A percentile compares a stretch with the other conserved stretches of the same genome.
Conservation (phyloP, 2,888 invertebrate genomes). For the Cantharis rufa region DNA sequence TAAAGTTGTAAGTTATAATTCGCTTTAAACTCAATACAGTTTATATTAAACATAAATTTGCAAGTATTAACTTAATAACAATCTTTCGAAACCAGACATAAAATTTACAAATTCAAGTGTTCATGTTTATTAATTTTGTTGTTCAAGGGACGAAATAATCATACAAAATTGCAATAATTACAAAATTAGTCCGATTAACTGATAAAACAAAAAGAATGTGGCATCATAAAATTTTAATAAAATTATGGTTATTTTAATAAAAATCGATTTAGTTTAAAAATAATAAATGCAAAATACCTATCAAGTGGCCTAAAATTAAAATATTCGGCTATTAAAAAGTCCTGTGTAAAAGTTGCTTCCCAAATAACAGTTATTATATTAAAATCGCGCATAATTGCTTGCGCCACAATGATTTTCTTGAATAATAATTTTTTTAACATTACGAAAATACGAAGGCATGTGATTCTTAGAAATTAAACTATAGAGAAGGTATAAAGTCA, state of each 20-base stretch:
- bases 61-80: neutral
- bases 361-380: slow-evolving; percentile 22
- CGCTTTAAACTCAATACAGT: neutral
- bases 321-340: slow-evolving; percentile 8
- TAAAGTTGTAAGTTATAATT: neutral
- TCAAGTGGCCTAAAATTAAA: slow-evolving; percentile 2
- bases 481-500: neutral
- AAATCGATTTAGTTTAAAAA: slow-evolving; percentile 14
- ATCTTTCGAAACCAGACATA: neutral
- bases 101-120: neutral
- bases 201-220: neutral
- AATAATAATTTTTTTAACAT: slow-evolving; percentile 12
- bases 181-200: neutral
- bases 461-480: slow-evolving; percentile 1
- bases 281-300: slow-evolving; percentile 19
- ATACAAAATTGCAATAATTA: slow-evolving; percentile 1
- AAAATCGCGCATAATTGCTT: slow-evolving; percentile 27
- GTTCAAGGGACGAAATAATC: neutral
- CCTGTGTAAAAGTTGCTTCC: neutral
- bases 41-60: neutral
- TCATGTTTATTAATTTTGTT: neutral
- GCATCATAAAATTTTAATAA: neutral
- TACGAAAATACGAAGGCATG: neutral
- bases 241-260: slow-evolving; percentile 12
- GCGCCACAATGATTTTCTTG: slow-evolving; percentile 12